Percentiles rank a stretch among this genome's conserved stretches.
These are phyloP conservation scores for Arrhamphus sclerolepis DNA, from an alignment of 2,797 vertebrate species.

Conservation along the genomic window DNA sequence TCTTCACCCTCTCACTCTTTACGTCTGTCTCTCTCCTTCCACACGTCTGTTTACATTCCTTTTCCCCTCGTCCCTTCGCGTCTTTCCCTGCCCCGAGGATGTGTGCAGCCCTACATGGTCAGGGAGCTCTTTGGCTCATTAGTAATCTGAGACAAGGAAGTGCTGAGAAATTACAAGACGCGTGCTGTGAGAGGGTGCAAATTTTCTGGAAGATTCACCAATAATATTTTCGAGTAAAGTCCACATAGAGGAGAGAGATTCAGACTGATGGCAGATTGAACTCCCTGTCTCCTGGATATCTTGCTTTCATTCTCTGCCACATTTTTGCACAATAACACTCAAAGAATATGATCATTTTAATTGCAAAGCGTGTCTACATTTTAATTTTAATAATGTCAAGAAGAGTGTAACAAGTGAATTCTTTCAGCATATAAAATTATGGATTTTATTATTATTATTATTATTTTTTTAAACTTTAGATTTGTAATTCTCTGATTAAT, in stretches of 20 bases:
- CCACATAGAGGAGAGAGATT: neutral
- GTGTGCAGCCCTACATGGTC: slow-evolving; percentile 76
- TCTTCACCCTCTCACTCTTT: neutral
- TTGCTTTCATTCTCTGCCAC: neutral
- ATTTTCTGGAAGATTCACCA: slow-evolving; percentile 9
- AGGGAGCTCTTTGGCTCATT: slow-evolving; percentile 47
- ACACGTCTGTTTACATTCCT: slow-evolving; percentile 49
- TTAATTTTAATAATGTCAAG: too few relatives aligned
- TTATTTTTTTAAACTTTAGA: too few relatives aligned
- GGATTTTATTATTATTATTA: too few relatives aligned
- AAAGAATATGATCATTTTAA: neutral
- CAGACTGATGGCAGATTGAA: neutral
- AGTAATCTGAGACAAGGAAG: slow-evolving; percentile 60
- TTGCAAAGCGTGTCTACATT: neutral
- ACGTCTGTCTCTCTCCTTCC: slow-evolving; percentile 11
- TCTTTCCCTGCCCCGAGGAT: slow-evolving; percentile 47
- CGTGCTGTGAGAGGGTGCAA: slow-evolving; percentile 3
- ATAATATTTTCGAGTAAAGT: slow-evolving; percentile 4
- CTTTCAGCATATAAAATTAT: too few relatives aligned
- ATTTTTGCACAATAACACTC: neutral
- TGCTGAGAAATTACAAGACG: slow-evolving; percentile 52
- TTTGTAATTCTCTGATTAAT: too few relatives aligned
- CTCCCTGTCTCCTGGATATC: too few relatives aligned
- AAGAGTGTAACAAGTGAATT: too few relatives aligned
- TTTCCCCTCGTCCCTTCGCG: slow-evolving; percentile 16